Conservation (phyloP, 2,888 invertebrate genomes). For the Drosophila neonasuta region DNA sequence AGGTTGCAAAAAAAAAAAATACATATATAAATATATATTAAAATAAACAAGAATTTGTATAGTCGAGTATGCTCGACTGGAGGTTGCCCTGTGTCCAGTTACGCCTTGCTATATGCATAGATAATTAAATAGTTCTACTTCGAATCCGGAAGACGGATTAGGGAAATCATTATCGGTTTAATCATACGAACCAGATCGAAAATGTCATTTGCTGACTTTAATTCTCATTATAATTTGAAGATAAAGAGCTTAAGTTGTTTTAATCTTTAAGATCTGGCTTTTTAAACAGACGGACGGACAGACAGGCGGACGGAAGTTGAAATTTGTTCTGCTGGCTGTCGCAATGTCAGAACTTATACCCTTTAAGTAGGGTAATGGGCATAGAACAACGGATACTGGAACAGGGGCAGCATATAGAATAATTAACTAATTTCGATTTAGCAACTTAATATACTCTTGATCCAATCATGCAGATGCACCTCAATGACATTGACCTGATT, state of each 20-base stretch:
- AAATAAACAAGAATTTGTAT: conserved; percentile 21
- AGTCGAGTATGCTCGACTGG: conserved; percentile 17
- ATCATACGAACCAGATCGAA: no score
- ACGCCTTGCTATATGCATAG: background rate
- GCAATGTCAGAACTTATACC: background rate
- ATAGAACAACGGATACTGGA: background rate
- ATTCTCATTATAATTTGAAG: no score
- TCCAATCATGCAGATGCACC: conserved; percentile 88
- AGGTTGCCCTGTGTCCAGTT: conserved; percentile 9
- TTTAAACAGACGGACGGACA: background rate
- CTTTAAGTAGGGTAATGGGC: background rate
- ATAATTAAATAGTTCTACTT: conserved; percentile 1
- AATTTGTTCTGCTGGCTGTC: background rate
- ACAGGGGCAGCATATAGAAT: conserved; percentile 1
- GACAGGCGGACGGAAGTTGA: background rate
- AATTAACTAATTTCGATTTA: conserved; percentile 51
- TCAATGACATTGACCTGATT: conserved; percentile 91
- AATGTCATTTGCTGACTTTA: no score
- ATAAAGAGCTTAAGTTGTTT: no score
- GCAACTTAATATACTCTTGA: conserved; percentile 81
- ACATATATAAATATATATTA: conserved; percentile 16
- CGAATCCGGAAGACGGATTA: no score
- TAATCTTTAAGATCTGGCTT: background rate
- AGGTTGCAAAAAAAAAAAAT: conserved; percentile 15
- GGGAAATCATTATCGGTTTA: no score